Conservation (phyloP, 2,113 vertebrate genomes). For the Leptobrachium ailaonicum region DNA sequence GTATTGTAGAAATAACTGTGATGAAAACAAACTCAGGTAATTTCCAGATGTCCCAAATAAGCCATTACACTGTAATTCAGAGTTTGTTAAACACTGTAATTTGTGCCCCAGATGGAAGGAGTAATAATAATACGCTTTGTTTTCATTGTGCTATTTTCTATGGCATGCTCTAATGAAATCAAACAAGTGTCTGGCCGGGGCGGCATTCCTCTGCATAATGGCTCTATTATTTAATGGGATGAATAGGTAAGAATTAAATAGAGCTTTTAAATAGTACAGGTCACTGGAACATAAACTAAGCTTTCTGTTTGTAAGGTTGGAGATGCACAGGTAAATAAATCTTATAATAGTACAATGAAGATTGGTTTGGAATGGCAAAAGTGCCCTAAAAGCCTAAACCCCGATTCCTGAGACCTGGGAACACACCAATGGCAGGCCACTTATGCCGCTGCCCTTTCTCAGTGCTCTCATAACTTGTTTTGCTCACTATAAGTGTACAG, state of each 20-base stretch:
- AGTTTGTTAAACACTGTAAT: constrained; percentile 18
- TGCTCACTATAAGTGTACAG: too few species aligned
- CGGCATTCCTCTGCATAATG: constrained; percentile 16
- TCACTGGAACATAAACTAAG: neutral
- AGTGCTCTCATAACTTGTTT: too few species aligned
- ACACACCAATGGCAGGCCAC: too few species aligned
- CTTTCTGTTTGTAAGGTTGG: neutral
- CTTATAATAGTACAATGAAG: neutral
- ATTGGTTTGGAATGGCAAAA: neutral
- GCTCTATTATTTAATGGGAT: constrained; percentile 13
- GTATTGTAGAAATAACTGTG: constrained; percentile 23
- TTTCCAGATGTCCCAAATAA: constrained; percentile 42
- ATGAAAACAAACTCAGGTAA: constrained; percentile 36
- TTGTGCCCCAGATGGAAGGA: constrained; percentile 10
- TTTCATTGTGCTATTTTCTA: constrained; percentile 2
- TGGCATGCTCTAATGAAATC: constrained; percentile 24
- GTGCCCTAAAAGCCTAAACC: too few species aligned
- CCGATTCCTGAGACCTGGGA: too few species aligned
- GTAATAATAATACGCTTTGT: constrained; percentile 31
- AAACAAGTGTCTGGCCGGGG: neutral
- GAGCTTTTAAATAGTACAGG: neutral
- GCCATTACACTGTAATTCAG: constrained; percentile 20
- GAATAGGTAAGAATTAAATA: constrained; percentile 3
- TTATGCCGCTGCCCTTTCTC: too few species aligned
- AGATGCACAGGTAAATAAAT: neutral